phyloP scores from a whole-genome alignment of 2,113 vertebrate species.

The Phalacrocorax pelagicus region DNA sequence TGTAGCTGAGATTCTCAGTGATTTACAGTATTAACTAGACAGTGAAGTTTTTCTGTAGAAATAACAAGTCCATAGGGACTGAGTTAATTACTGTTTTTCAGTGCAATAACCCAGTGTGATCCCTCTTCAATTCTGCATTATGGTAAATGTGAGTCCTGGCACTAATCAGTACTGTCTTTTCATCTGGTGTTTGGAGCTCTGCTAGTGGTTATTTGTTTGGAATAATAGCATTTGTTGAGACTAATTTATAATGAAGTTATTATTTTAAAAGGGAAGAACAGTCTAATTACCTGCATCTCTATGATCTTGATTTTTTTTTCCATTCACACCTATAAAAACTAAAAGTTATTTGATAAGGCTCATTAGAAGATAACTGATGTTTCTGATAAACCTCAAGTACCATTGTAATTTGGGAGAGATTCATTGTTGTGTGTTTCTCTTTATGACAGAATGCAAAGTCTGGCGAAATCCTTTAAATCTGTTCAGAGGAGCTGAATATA shows the following conservation, averaged over 20 bases:
- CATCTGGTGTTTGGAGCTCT: constrained; percentile 3
- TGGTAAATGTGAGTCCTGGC: not conserved
- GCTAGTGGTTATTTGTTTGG: constrained; percentile 14
- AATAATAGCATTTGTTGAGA: constrained; percentile 28
- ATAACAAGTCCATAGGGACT: not conserved
- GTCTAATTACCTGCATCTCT: not conserved
- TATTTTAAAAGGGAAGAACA: not conserved
- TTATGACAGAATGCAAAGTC: constrained; percentile 95
- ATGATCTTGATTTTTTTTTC: not conserved
- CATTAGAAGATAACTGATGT: not conserved
- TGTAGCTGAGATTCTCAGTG: not conserved
- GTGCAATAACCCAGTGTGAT: constrained; percentile 1
- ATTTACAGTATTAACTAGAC: constrained; percentile 12
- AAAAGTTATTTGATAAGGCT: constrained; percentile 35
- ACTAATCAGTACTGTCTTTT: constrained; percentile 23
- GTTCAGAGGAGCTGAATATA: constrained; percentile 97
- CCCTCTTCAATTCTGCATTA: not conserved
- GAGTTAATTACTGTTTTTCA: constrained; percentile 30
- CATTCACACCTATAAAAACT: not conserved
- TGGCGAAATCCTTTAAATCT: constrained; percentile 98
- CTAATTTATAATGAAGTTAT: constrained; percentile 11
- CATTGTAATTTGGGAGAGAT: not conserved
- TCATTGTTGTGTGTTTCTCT: constrained; percentile 42
- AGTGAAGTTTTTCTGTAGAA: constrained; percentile 1
- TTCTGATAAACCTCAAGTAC: not conserved